These are phyloP conservation scores for Zonitis immaculata DNA, from an alignment of 2,888 invertebrate species.

Conservation along the genomic window DNA sequence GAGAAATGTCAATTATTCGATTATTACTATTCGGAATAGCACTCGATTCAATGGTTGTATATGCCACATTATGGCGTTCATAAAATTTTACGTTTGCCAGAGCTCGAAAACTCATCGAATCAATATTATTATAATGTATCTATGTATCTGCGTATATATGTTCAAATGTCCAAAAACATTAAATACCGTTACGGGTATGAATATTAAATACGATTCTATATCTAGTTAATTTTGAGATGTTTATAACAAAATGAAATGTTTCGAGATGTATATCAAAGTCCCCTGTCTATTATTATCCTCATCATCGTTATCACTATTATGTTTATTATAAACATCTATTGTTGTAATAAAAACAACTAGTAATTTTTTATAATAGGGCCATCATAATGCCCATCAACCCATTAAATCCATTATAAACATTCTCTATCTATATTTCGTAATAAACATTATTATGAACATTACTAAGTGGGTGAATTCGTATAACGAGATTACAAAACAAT, in stretches of 20 bases:
- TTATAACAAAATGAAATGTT: slow-evolving; percentile 27
- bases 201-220: slow-evolving; percentile 27
- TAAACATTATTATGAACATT: slow-evolving; percentile 26
- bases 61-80: slow-evolving; percentile 43
- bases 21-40: slow-evolving; percentile 42
- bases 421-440: slow-evolving; percentile 13
- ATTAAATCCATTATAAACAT: slow-evolving; percentile 30
- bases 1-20: slow-evolving; percentile 42
- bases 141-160: too few species aligned
- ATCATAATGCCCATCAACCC: slow-evolving; percentile 33
- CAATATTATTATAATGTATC: too few species aligned
- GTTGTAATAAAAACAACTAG: slow-evolving; percentile 26
- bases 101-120: slow-evolving; percentile 37
- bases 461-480: slow-evolving; percentile 9
- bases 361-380: slow-evolving; percentile 25
- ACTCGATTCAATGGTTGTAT: slow-evolving; percentile 39
- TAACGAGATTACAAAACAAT: slow-evolving; percentile 19
- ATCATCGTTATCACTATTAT: too few species aligned
- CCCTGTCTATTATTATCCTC: neutral
- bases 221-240: slow-evolving; percentile 34
- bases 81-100: slow-evolving; percentile 43
- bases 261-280: neutral
- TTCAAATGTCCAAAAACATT: slow-evolving; percentile 33
- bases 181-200: slow-evolving; percentile 36
- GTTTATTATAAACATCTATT: too few species aligned